These are phyloP conservation scores for Epinephelus awoara DNA, from an alignment of 2,797 vertebrate genomes.

Conservation along the genomic window DNA sequence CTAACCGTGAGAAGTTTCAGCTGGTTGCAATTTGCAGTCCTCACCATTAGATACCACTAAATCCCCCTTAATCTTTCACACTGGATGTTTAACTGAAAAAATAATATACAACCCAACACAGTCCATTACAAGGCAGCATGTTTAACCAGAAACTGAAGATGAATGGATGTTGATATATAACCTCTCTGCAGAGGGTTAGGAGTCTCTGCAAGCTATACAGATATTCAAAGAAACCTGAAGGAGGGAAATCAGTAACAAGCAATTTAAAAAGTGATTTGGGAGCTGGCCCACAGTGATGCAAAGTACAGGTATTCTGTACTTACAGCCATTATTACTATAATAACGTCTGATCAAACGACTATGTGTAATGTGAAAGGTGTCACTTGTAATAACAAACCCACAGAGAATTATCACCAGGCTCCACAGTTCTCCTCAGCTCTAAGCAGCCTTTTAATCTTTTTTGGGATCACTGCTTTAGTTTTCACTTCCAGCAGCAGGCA, in stretches of 20 bases:
- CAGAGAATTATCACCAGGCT: too few species aligned
- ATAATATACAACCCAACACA: not conserved
- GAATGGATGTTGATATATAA: not conserved
- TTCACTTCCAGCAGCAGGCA: conserved; percentile 9
- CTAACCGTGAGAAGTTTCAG: too few species aligned
- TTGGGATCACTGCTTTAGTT: conserved; percentile 7
- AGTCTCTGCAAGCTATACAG: not conserved
- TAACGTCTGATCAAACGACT: not conserved
- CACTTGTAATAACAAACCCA: too few species aligned
- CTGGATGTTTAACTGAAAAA: not conserved
- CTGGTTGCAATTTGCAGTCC: too few species aligned
- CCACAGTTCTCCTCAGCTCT: not conserved
- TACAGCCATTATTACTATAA: not conserved
- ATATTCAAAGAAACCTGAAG: not conserved
- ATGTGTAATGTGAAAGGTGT: not conserved
- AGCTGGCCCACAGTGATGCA: not conserved
- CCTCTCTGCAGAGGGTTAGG: not conserved
- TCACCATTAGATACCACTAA: too few species aligned
- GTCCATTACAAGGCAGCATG: not conserved
- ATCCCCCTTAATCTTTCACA: too few species aligned
- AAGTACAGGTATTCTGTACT: not conserved
- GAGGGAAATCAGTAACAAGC: not conserved
- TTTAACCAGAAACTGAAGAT: not conserved
- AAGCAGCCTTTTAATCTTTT: conserved; percentile 21
- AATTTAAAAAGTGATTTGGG: not conserved